Conservation (phyloP, 2,888 invertebrate genomes). For the Lepetodrilus schrolli region DNA sequence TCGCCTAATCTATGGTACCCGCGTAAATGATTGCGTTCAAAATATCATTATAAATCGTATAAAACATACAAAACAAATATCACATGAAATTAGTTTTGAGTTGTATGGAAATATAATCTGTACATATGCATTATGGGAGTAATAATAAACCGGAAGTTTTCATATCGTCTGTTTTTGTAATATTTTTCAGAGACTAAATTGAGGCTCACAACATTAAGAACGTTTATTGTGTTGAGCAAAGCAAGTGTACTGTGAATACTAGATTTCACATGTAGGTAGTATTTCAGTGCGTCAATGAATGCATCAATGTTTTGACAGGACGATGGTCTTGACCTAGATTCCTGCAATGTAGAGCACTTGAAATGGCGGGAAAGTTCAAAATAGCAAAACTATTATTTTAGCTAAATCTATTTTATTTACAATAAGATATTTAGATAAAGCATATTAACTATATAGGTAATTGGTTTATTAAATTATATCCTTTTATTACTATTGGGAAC, state of each 20-base stretch:
- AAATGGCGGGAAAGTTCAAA: neutral
- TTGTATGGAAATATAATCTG: neutral
- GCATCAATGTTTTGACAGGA: neutral
- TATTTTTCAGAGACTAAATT: neutral
- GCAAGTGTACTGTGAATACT: too few relatives aligned
- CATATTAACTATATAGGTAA: too few relatives aligned
- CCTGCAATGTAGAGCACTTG: neutral
- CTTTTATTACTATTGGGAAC: too few relatives aligned
- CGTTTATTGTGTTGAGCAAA: neutral
- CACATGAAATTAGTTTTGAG: neutral
- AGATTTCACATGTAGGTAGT: neutral
- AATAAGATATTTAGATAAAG: too few relatives aligned
- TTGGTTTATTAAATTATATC: too few relatives aligned
- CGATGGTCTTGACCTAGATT: neutral
- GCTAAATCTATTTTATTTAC: too few relatives aligned
- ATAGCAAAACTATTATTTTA: too few relatives aligned
- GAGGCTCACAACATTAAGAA: neutral
- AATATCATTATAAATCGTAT: too few relatives aligned
- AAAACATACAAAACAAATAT: neutral
- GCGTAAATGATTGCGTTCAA: too few relatives aligned
- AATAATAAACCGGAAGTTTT: conserved; percentile 29
- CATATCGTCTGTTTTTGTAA: conserved; percentile 28
- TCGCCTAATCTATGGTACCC: too few relatives aligned
- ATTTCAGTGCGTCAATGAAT: neutral
- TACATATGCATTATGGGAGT: conserved; percentile 14